Evolutionary conservation across 2,888 invertebrate genomes (phyloP).

Genomic region (Drosophila meridionalis): DNA sequence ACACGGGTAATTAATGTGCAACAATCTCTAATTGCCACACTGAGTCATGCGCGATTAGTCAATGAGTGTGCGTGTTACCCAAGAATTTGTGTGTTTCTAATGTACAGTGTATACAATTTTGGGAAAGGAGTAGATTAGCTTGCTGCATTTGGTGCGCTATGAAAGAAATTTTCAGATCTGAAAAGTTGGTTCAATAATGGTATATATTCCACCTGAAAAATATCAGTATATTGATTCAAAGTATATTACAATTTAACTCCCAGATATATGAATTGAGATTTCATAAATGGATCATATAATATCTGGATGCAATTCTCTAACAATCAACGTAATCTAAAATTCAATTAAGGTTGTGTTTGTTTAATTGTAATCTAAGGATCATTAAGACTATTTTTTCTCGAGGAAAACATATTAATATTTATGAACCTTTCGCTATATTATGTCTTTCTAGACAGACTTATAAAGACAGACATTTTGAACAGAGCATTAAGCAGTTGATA

Average conservation of each 20-base stretch:
- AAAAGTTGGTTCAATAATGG: background rate
- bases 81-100: slow-evolving; percentile 45
- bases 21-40: slow-evolving; percentile 64
- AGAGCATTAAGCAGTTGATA: background rate
- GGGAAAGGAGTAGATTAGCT: background rate
- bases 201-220: no score
- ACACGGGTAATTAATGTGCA: slow-evolving; percentile 56
- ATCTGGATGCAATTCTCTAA: background rate
- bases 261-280: no score
- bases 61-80: slow-evolving; percentile 48
- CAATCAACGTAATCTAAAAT: background rate
- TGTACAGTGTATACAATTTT: background rate
- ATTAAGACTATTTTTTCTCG: no score
- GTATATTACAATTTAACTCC: no score
- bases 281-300: no score
- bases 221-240: background rate
- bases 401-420: no score
- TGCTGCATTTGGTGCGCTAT: background rate
- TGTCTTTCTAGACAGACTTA: no score
- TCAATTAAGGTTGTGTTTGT: no score
- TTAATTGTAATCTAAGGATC: no score
- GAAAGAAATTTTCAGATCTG: background rate
- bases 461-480: background rate
- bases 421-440: no score
- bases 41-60: slow-evolving; percentile 76